These are phyloP conservation scores for Hemiprocne comata DNA, from an alignment of 2,113 vertebrate species.

Conservation along the genomic window DNA sequence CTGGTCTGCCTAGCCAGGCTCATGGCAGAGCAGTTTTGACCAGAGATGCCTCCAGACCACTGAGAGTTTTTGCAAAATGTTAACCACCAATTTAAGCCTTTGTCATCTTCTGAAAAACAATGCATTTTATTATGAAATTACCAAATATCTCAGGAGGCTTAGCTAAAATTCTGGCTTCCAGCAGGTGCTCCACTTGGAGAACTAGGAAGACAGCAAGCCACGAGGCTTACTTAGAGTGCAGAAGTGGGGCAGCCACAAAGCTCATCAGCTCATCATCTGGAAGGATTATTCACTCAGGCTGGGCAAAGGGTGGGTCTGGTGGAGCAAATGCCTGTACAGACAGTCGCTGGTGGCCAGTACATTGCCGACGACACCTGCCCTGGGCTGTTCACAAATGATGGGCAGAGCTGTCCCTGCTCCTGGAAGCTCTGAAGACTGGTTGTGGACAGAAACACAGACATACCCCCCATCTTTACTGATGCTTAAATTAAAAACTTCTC, in stretches of 20 bases:
- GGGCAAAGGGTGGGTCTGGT: background rate
- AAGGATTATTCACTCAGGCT: background rate
- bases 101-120: background rate
- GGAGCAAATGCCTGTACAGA: background rate
- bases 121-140: background rate
- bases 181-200: background rate
- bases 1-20: background rate
- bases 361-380: background rate
- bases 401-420: background rate
- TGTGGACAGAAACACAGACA: background rate
- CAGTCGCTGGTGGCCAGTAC: fast-evolving
- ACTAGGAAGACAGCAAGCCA: background rate
- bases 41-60: background rate
- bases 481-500: background rate
- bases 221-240: background rate
- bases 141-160: background rate
- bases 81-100: background rate
- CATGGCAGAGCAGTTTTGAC: background rate
- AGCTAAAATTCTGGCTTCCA: background rate
- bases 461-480: background rate
- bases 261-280: background rate
- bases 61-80: background rate
- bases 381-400: background rate
- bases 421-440: background rate
- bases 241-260: background rate